A percentile compares a stretch with the other conserved stretches of the same genome.
Conservation (phyloP, 2,797 vertebrate genomes). For the Xenentodon cancila region DNA sequence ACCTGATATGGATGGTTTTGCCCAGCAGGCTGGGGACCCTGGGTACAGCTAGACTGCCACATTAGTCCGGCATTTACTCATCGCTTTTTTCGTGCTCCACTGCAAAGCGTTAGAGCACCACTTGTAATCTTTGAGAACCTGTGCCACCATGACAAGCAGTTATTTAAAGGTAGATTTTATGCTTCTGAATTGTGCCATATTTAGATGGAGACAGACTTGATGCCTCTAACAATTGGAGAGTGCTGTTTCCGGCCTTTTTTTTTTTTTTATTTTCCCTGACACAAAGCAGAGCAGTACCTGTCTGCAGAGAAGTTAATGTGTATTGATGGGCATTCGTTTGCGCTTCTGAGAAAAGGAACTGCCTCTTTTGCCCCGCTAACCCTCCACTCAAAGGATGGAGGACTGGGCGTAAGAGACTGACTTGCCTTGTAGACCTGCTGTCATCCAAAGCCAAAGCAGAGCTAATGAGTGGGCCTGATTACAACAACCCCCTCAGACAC, state of each 20-base stretch:
- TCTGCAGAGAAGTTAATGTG: constrained; percentile 46
- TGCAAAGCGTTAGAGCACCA: constrained; percentile 36
- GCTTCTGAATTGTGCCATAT: constrained; percentile 1
- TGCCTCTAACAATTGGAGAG: not conserved
- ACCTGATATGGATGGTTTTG: constrained; percentile 85
- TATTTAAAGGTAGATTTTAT: constrained; percentile 7
- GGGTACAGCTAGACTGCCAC: constrained; percentile 69
- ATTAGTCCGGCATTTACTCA: constrained; percentile 78
- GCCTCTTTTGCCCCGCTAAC: constrained; percentile 58
- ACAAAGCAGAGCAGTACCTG: constrained; percentile 23
- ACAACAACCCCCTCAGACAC: constrained; percentile 79
- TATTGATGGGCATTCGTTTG: constrained; percentile 59
- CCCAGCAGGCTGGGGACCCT: constrained; percentile 82
- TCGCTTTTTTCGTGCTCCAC: constrained; percentile 53
- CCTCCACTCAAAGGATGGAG: constrained; percentile 68
- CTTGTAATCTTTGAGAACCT: constrained; percentile 5
- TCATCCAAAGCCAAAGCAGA: constrained; percentile 78
- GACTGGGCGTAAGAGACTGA: constrained; percentile 72
- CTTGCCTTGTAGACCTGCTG: constrained; percentile 74
- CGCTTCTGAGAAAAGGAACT: constrained; percentile 43
- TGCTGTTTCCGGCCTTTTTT: not conserved
- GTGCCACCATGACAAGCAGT: not conserved
- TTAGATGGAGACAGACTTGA: constrained; percentile 20
- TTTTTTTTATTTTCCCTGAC: not conserved
- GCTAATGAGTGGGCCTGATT: constrained; percentile 81